Conservation (phyloP, 1,140 invertebrate species). For the Chrysoperla carnea region DNA sequence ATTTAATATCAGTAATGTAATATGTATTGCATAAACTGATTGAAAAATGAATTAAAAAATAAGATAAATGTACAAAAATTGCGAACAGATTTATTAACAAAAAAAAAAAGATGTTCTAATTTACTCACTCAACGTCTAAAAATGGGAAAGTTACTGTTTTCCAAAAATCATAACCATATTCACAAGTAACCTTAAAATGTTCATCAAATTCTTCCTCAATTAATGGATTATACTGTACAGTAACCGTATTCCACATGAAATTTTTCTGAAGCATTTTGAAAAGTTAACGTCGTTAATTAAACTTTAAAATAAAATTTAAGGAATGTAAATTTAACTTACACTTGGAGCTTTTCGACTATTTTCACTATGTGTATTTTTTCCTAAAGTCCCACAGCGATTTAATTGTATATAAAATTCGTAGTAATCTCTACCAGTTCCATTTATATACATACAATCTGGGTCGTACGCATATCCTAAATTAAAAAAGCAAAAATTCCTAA, state of each 20-base stretch:
- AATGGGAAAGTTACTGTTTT: constrained; percentile 92
- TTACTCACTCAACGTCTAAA: constrained; percentile 81
- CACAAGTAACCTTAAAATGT: constrained; percentile 91
- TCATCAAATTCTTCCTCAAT: constrained; percentile 92
- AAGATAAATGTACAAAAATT: too few species aligned
- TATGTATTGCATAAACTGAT: too few species aligned
- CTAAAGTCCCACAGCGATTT: constrained; percentile 80
- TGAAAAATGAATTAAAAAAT: too few species aligned
- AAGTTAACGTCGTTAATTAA: too few species aligned
- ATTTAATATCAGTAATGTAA: too few species aligned
- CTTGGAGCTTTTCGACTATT: constrained; percentile 71
- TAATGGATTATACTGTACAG: constrained; percentile 82
- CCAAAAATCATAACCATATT: constrained; percentile 93
- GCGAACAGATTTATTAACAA: too few species aligned
- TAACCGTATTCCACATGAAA: constrained; percentile 92
- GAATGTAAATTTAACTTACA: constrained; percentile 28
- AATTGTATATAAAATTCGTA: constrained; percentile 88
- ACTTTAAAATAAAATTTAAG: too few species aligned
- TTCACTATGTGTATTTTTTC: constrained; percentile 70
- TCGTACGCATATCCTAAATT: constrained; percentile 79
- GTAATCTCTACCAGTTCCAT: constrained; percentile 75
- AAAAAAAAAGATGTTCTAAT: not conserved
- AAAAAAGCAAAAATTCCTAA: constrained; percentile 6
- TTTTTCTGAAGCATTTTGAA: constrained; percentile 46
- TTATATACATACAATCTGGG: constrained; percentile 87